Evolutionary conservation across 2,113 vertebrate genomes (phyloP), one percentile per base, ranked within the genome.

Genomic region (Actenoides hombroni): DNA sequence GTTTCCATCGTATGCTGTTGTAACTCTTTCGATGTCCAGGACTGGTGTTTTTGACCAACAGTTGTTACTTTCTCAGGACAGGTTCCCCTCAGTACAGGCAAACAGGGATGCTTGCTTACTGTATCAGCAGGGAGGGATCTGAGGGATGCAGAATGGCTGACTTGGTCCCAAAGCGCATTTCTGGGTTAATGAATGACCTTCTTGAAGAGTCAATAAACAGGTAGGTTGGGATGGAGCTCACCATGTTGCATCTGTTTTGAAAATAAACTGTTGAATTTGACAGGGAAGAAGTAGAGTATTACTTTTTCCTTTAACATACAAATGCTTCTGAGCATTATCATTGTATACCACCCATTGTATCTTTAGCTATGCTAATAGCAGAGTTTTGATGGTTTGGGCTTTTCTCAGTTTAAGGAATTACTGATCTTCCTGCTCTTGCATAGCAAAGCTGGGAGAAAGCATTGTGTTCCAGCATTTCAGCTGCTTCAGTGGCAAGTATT

Each of bases 401-500:
- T 87, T 76, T 68, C 81, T 65, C 28, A 54, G n/a, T 81, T 65
- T 28, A 49, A 88, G 76, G 63, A 73, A 26, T 73, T 63, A 31
- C 26, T 44, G n/a, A 46, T 49, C 35, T 68, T 28, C 33, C 25
- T 35, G 31, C 13, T 79, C 39, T 83, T 46, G 46, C 28, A 53
- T 71, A 78, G 54, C 25, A 28, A 56, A 84, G 68, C 83, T 81
- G 71, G 37, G 73, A 91, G 73, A 76, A 81, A 68, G 61, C 65
- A 51, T 25, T 2, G 0, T 48, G 65, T 87, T 79, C 80, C 70
- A 64, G 83, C 86, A 26, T 53, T 95, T 91, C 92, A 89, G 53
- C 81, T 79, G 81, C 86, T 56, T 67, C 28, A 2, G 28, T 89
- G 94, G 86, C 94, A 91, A 91, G 83, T 64, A 44, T 86, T 65